These are phyloP conservation scores for Xenotilapia flavipinnis DNA, from an alignment of 2,113 vertebrate genomes.

Conservation along the genomic window DNA sequence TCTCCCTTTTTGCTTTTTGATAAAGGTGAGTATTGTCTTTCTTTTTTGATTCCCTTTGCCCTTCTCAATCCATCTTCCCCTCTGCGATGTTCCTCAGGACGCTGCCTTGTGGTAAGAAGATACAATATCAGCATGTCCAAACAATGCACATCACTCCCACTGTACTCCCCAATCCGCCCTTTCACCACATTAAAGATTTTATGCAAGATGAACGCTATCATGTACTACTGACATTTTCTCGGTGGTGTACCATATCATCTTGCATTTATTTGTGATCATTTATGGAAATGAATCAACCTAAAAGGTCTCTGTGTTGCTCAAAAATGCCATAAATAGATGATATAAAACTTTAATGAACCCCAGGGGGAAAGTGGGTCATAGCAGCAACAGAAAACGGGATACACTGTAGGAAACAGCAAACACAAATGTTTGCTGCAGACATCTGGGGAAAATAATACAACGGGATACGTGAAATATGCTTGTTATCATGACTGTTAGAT, in stretches of 20 bases:
- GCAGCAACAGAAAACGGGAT: slow-evolving; percentile 12
- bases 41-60: not conserved
- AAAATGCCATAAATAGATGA: slow-evolving; percentile 41
- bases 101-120: not conserved
- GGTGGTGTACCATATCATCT: not conserved
- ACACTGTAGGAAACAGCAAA: slow-evolving; percentile 18
- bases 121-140: not conserved
- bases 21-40: slow-evolving; percentile 17
- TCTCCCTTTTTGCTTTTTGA: not conserved
- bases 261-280: not conserved
- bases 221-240: not conserved
- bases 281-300: slow-evolving; percentile 9
- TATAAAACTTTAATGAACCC: slow-evolving; percentile 58
- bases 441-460: not conserved
- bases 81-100: slow-evolving; percentile 4
- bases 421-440: not conserved
- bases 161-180: not conserved
- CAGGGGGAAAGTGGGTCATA: slow-evolving; percentile 51
- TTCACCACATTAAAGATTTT: not conserved
- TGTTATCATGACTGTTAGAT: not conserved
- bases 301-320: slow-evolving; percentile 1
- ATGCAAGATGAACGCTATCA: not conserved
- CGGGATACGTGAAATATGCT: not conserved
- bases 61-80: not conserved
- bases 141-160: slow-evolving; percentile 4